Percentiles rank a stretch among this genome's conserved stretches.
Evolutionary conservation across 2,113 vertebrate species (phyloP).

Genomic region (Ariopsis seemanni): DNA sequence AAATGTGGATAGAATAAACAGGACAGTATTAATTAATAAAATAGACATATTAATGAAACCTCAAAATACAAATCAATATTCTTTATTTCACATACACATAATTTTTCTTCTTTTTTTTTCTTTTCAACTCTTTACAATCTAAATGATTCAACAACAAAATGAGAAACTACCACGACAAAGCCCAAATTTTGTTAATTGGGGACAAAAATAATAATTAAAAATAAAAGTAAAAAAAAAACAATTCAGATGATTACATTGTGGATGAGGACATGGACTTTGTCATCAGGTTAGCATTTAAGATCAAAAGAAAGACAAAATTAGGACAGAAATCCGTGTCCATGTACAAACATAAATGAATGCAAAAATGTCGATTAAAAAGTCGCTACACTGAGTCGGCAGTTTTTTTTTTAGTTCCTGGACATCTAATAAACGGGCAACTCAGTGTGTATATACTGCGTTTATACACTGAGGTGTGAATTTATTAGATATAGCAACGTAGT

Average conservation of each 20-base stretch:
- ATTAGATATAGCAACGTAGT: neutral
- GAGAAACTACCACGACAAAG: constrained; percentile 81
- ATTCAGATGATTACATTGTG: constrained; percentile 65
- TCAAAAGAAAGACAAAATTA: constrained; percentile 55
- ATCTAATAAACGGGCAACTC: neutral
- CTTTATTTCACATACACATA: constrained; percentile 81
- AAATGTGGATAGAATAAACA: too few relatives aligned
- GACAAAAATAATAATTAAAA: constrained; percentile 35
- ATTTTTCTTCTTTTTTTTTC: constrained; percentile 60
- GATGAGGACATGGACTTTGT: constrained; percentile 69
- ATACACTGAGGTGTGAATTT: constrained; percentile 20
- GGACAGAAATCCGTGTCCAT: constrained; percentile 57
- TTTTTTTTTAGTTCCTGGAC: neutral
- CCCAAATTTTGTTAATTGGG: constrained; percentile 71
- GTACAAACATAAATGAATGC: constrained; percentile 49
- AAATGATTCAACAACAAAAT: constrained; percentile 83
- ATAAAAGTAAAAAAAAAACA: constrained; percentile 52
- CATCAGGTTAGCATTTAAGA: constrained; percentile 64
- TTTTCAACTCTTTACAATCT: constrained; percentile 78
- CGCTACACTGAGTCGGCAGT: constrained; percentile 11
- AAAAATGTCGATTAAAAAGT: constrained; percentile 32
- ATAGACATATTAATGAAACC: constrained; percentile 49
- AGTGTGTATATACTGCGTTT: constrained; percentile 35
- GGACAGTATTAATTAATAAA: neutral
- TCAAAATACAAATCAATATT: constrained; percentile 76